A percentile compares a stretch with the other conserved stretches of the same genome.
phyloP scores from a whole-genome alignment of 2,113 vertebrate species.

The Corvus cornix region DNA sequence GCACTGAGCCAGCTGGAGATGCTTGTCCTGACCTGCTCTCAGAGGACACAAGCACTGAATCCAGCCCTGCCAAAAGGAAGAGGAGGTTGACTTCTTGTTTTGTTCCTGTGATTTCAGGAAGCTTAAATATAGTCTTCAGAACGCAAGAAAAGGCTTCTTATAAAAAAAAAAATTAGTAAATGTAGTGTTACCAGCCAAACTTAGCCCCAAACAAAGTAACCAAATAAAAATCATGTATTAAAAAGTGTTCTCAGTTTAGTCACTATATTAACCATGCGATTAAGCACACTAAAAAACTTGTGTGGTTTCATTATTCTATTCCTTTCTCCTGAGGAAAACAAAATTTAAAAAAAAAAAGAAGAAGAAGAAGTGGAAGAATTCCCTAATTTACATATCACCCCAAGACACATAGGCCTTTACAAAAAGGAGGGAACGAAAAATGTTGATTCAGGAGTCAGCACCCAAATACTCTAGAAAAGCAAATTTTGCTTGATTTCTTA shows the following conservation, averaged over 20 bases:
- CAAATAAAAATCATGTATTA: background rate
- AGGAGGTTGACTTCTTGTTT: background rate
- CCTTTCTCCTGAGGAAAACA: background rate
- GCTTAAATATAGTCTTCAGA: background rate
- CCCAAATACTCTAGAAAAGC: background rate
- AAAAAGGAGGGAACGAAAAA: background rate
- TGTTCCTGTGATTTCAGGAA: background rate
- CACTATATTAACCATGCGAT: background rate
- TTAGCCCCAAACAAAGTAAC: background rate
- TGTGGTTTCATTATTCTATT: background rate
- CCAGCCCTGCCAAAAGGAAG: background rate
- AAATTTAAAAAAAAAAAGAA: background rate
- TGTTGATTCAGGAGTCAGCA: background rate
- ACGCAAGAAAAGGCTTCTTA: background rate
- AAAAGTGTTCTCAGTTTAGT: background rate
- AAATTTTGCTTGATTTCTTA: background rate
- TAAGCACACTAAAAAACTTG: background rate
- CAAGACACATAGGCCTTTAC: background rate
- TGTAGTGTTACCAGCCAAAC: background rate
- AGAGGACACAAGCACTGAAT: background rate
- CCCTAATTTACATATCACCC: background rate
- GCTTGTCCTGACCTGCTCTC: constrained; percentile 26
- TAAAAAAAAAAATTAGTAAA: background rate
- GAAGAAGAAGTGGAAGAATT: background rate
- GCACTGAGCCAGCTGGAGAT: constrained; percentile 12